Base-by-base conservation (phyloP, 2,888 invertebrate species). In the Leptopterna dolabrata region DNA sequence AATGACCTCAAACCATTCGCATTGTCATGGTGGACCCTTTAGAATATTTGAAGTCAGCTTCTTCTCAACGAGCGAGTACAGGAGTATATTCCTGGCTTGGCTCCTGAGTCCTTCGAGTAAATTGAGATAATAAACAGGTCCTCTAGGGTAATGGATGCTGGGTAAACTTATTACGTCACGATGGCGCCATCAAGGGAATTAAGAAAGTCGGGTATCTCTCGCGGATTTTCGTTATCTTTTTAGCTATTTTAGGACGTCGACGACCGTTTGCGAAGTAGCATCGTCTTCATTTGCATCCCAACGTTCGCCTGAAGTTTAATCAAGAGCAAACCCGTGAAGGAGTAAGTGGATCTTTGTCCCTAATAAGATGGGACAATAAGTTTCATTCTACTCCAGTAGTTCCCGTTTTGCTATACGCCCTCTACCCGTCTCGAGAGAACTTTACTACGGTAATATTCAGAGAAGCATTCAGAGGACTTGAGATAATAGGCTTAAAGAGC, bases 401-500 rank as follows among this genome's bases (percentile, higher is more conserved):
- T 16, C 45, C 78, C 19, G 27, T 55, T 51, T 81, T 30, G 13
- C 71, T 51, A 51, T 51, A 51, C 51, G 51, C 51, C 51, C 51
- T 51, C 51, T 51, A 4, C 78, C 78, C 43, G 78, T 78, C 78
- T 36, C 1, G 43, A 41, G 43, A 24, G 45, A 41, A 78, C 2
- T 78, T 85, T 73, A 85, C 11, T 41, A 85, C 73, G 45, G 71
- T 29, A 85, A 85, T 85, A 85, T 85, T 85, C 85, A 27, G 70
- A n/a, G 43, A 41, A 11, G 83, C 70, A 71, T 71, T 43, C 71
- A 85, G 43, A 11, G 70, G 83, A 45, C 24, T 27, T 63, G 43
- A 73, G 85, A 85, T 85, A 85, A 85, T 85, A 85, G 85, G 85
- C 85, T 85, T 85, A 85, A 47, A 85, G 70, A 81, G 78, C 30